phyloP scores from a whole-genome alignment of 2,888 invertebrate genomes.

The Oscheius sp. region DNA sequence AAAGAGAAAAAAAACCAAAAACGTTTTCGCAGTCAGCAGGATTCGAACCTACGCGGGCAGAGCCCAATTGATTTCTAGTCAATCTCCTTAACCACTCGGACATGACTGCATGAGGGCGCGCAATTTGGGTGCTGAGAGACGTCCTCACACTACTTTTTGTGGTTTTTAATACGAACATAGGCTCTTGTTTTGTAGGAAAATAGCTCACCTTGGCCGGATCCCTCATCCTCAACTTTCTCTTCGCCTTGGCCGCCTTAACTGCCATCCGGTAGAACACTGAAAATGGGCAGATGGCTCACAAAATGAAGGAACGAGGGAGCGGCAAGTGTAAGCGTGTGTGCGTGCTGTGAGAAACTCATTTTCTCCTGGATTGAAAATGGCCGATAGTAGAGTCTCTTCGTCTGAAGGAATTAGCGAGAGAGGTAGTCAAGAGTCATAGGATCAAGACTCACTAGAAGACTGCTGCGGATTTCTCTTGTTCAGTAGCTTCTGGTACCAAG shows the following conservation, averaged over 20 bases:
- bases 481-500: constrained; percentile 41
- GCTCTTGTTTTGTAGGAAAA: neutral
- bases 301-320: neutral
- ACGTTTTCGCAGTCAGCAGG: constrained; percentile 63
- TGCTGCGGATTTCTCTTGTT: constrained; percentile 27
- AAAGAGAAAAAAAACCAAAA: neutral
- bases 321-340: neutral
- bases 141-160: neutral
- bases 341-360: constrained; percentile 16
- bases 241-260: constrained; percentile 62
- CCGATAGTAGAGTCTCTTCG: neutral
- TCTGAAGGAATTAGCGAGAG: neutral
- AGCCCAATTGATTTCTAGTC: constrained; percentile 68
- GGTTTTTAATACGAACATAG: neutral
- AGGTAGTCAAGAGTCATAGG: neutral
- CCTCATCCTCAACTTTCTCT: constrained; percentile 56
- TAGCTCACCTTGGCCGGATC: constrained; percentile 56
- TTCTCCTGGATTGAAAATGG: constrained; percentile 23
- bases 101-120: constrained; percentile 33
- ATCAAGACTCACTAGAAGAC: constrained; percentile 27
- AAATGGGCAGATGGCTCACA: constrained; percentile 20
- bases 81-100: constrained; percentile 68
- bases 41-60: constrained; percentile 70
- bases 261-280: constrained; percentile 67
- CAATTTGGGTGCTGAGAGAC: neutral